Conservation (phyloP, 2,797 vertebrate species). For the Octomys mimax region DNA sequence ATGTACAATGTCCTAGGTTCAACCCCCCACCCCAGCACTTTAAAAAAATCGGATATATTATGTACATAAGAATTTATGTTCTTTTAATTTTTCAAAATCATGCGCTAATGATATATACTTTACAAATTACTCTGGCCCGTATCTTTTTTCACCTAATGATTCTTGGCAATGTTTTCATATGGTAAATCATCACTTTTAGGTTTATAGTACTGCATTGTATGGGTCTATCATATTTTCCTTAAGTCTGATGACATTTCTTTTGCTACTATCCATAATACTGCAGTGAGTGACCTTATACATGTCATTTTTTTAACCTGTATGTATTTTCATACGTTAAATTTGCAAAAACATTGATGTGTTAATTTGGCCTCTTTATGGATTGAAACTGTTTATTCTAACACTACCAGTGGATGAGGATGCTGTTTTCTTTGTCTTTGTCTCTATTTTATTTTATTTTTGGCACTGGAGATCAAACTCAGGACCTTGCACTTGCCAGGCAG, state of each 20-base stretch:
- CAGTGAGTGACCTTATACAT: neutral
- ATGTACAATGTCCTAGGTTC: no score
- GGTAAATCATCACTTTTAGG: neutral
- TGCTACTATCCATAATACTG: neutral
- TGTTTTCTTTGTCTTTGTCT: neutral
- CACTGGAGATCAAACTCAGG: no score
- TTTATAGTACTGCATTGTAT: neutral
- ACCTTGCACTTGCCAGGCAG: no score
- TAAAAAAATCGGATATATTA: neutral
- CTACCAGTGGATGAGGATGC: neutral
- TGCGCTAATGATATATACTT: neutral
- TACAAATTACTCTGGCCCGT: neutral
- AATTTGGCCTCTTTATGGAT: neutral
- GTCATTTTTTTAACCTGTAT: slow-evolving; percentile 4
- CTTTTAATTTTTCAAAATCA: slow-evolving; percentile 3
- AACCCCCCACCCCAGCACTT: no score
- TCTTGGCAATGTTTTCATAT: neutral
- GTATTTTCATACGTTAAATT: slow-evolving; percentile 9
- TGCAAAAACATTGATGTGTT: neutral
- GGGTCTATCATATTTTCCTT: neutral
- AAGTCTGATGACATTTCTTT: neutral
- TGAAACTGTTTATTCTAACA: neutral
- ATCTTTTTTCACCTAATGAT: neutral
- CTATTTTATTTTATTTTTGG: neutral
- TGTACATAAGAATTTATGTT: neutral